Base-by-base conservation (phyloP, 1,140 invertebrate species). In the Zaprionus nigranus region DNA sequence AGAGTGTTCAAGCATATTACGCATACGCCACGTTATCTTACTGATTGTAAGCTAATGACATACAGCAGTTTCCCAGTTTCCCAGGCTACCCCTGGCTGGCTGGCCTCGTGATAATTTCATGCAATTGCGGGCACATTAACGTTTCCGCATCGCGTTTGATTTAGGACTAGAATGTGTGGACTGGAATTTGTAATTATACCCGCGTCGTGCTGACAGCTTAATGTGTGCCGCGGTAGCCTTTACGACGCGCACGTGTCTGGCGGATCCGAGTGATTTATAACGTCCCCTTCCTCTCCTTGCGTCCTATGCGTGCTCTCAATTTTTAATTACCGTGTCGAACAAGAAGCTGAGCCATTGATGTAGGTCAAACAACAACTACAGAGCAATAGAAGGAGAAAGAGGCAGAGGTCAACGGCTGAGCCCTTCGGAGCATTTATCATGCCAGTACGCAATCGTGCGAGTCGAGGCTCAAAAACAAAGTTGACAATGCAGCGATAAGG, bases 101-200 rank as follows among this genome's bases (percentile, higher is more conserved):
- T 12, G 24, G 9, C 20, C 76, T 81, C 81, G 85, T 90, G 85
- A 88, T 81, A 79, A 84, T 75, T 90, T 78, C 79, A 78, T 81
- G 81, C 85, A 81, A 88, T 85, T 85, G 78, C 60, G 84, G 78
- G 59, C 81, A 81, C 81, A 88, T 81, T 88, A 88, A 79, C 72
- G 85, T 80, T 81, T 88, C 86, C 78, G 85, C 63, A 74, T 71
- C 63, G 81, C 69, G 78, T 85, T 88, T 88, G 85, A 88, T 88
- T 90, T 90, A 88, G 75, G 72, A 66, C 69, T 62, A 53, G 20
- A 85, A 75, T 79, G 81, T 78, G 81, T 88, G 85, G 85, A 64
- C 56, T 75, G 81, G 85, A 85, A 88, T 88, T 85, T 78, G 78
- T 78, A 88, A 88, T 88, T 85, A 85, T 57, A 28, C 20, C 13